Percentiles rank a stretch among this genome's conserved stretches.
Conservation (phyloP, 2,113 vertebrate species). For the Chiloscyllium plagiosum region DNA sequence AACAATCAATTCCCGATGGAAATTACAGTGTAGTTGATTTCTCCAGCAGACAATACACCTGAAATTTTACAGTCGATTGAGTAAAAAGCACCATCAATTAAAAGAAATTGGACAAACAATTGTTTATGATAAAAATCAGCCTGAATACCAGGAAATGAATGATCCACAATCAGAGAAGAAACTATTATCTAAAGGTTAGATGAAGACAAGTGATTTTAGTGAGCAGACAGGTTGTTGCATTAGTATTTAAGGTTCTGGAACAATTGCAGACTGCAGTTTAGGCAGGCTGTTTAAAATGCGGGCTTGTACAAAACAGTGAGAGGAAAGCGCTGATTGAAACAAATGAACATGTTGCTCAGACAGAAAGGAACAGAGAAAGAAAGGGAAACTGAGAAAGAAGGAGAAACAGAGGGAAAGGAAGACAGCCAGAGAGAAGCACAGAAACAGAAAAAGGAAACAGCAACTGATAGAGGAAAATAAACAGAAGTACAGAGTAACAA, state of each 20-base stretch:
- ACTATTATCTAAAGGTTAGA: slow-evolving; percentile 31
- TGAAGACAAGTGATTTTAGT: slow-evolving; percentile 20
- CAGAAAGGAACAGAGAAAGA: neutral
- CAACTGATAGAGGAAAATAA: neutral
- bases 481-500: neutral
- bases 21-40: neutral
- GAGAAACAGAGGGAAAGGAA: neutral
- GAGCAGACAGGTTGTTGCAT: neutral
- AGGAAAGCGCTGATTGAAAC: neutral
- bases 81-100: slow-evolving; percentile 24
- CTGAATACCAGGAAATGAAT: slow-evolving; percentile 16
- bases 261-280: neutral
- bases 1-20: neutral
- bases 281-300: neutral
- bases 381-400: too few species aligned
- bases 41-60: neutral
- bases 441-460: neutral
- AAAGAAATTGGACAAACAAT: neutral
- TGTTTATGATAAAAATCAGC: neutral
- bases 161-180: neutral
- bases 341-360: neutral
- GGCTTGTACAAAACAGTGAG: neutral
- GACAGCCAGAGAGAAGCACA: neutral
- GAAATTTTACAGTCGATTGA: neutral
- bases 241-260: neutral